Conservation (phyloP, 2,797 vertebrate genomes). For the Crenuchus spilurus region DNA sequence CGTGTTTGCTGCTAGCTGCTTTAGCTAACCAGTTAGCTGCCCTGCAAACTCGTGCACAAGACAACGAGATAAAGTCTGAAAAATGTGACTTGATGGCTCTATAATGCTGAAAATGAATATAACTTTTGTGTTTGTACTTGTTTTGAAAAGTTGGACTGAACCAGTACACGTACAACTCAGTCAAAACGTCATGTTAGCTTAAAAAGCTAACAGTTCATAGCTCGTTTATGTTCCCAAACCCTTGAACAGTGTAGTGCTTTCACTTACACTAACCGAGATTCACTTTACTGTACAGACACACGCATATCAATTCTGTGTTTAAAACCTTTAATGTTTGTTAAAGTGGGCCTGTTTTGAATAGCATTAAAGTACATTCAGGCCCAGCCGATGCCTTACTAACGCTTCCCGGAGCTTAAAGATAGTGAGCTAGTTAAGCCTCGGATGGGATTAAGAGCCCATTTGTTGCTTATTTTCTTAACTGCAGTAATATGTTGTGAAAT, state of each 20-base stretch:
- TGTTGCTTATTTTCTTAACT: background rate
- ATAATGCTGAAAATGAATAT: too few relatives aligned
- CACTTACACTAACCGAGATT: too few relatives aligned
- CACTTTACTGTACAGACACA: background rate
- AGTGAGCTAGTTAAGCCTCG: background rate
- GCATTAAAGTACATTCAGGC: constrained; percentile 8
- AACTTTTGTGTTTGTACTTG: background rate
- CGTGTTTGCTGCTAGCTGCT: background rate
- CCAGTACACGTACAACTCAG: too few relatives aligned
- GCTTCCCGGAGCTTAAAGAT: background rate
- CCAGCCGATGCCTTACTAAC: constrained; percentile 3
- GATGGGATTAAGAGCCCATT: constrained; percentile 17
- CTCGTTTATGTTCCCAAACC: background rate
- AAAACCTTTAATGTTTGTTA: background rate
- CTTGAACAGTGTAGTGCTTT: too few relatives aligned
- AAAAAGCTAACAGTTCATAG: too few relatives aligned
- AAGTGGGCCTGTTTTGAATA: background rate
- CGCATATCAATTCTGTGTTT: background rate
- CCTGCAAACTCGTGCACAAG: background rate
- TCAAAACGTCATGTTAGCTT: too few relatives aligned
- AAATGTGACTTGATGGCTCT: background rate
- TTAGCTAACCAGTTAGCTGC: constrained; percentile 3
- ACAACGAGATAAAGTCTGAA: background rate
- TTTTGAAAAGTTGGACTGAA: background rate
- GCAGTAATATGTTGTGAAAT: background rate